Conservation (phyloP, 2,888 invertebrate genomes). For the Phrixothrix hirtus region DNA sequence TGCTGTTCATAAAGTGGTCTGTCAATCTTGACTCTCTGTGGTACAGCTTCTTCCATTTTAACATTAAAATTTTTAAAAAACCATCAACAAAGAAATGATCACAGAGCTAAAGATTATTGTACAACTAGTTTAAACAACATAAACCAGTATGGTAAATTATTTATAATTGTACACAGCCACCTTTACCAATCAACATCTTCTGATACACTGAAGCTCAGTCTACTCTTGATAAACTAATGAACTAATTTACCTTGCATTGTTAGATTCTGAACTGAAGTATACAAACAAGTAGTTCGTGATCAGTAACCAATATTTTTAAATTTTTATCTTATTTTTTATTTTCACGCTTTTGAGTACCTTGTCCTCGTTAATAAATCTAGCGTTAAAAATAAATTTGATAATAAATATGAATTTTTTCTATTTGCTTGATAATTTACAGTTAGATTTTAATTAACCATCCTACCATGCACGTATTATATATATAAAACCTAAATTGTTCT, state of each 20-base stretch:
- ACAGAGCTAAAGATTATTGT: constrained; percentile 9
- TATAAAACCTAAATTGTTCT: too few relatives aligned
- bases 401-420: not conserved
- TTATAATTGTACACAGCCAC: constrained; percentile 6
- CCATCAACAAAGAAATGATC: not conserved
- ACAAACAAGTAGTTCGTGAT: constrained; percentile 1
- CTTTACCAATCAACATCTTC: constrained; percentile 8
- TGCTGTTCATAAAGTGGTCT: constrained; percentile 59
- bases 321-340: constrained; percentile 3
- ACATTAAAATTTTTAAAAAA: not conserved
- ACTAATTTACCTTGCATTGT: constrained; percentile 15
- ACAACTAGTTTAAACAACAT: constrained; percentile 3
- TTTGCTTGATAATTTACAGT: too few relatives aligned
- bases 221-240: constrained; percentile 15
- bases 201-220: constrained; percentile 1
- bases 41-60: constrained; percentile 14
- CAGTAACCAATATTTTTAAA: constrained; percentile 6
- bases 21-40: constrained; percentile 50
- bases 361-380: constrained; percentile 3
- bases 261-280: constrained; percentile 9
- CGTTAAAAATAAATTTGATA: not conserved
- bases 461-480: too few relatives aligned
- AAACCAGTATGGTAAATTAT: constrained; percentile 3
- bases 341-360: constrained; percentile 13
- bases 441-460: too few relatives aligned